Conservation (phyloP, 2,888 invertebrate genomes). For the Ichneumoninae sp. region DNA sequence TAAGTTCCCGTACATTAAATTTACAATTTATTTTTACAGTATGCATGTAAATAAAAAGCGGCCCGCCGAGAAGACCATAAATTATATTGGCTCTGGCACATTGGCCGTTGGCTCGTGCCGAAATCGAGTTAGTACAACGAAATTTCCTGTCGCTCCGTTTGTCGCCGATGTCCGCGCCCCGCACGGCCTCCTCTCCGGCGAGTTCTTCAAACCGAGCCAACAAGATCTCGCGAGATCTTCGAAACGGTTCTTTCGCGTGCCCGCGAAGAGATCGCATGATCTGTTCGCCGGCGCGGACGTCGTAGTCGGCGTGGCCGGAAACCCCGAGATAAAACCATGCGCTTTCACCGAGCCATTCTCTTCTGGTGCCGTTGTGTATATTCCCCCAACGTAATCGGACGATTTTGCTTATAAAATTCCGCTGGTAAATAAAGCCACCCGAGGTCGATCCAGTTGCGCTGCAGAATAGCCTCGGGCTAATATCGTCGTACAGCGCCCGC, state of each 20-base stretch:
- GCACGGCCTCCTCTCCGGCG: not conserved
- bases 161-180: not conserved
- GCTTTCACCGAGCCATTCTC: conserved; percentile 29
- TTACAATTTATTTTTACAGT: too few species aligned
- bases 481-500: not conserved
- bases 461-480: conserved; percentile 2
- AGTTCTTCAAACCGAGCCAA: conserved; percentile 37
- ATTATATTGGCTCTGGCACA: not conserved
- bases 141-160: not conserved
- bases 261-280: conserved; percentile 41
- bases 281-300: conserved; percentile 17
- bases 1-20: too few species aligned
- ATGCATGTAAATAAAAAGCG: too few species aligned
- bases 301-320: not conserved
- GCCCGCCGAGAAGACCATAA: not conserved
- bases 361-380: not conserved
- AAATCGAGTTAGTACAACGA: not conserved
- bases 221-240: conserved; percentile 40
- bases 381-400: conserved; percentile 28
- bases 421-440: conserved; percentile 36
- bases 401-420: conserved; percentile 49
- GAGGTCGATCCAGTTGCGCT: conserved; percentile 35
- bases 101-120: not conserved
- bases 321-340: conserved; percentile 30
- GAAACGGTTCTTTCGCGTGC: conserved; percentile 42